A percentile compares a stretch with the other conserved stretches of the same genome.
phyloP scores from a whole-genome alignment of 2,888 invertebrate species.

The Sesamia inferens region DNA sequence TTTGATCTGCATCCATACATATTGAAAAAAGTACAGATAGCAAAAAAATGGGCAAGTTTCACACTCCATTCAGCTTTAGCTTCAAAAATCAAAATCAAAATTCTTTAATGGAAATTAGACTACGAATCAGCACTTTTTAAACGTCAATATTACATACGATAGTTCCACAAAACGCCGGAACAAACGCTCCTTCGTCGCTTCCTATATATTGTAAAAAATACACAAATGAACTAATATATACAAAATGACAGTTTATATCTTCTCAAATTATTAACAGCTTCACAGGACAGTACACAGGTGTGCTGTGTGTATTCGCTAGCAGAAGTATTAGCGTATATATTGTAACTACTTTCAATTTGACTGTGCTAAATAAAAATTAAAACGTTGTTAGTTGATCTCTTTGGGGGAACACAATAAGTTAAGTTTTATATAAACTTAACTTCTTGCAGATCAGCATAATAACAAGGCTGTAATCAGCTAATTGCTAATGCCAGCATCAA shows the following conservation, averaged over 20 bases:
- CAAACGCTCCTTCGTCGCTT: too few relatives aligned
- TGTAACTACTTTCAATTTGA: background rate
- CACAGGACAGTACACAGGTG: too few relatives aligned
- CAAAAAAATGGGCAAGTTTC: background rate
- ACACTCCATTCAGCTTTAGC: background rate
- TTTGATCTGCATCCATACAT: background rate
- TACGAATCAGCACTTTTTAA: too few relatives aligned
- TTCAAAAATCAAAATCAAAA: too few relatives aligned
- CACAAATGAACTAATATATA: too few relatives aligned
- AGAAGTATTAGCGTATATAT: too few relatives aligned
- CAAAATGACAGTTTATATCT: too few relatives aligned
- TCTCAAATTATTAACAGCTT: background rate
- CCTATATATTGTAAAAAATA: too few relatives aligned
- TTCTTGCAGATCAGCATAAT: slow-evolving; percentile 1
- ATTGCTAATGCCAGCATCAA: slow-evolving; percentile 24
- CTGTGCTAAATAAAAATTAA: background rate
- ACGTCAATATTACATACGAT: too few relatives aligned
- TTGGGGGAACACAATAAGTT: background rate
- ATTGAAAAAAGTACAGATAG: background rate
- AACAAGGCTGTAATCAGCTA: slow-evolving; percentile 21
- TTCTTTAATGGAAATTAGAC: too few relatives aligned
- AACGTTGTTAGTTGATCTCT: background rate
- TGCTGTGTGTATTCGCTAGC: too few relatives aligned
- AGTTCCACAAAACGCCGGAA: too few relatives aligned
- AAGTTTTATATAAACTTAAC: background rate